Base-by-base conservation (phyloP, 2,888 invertebrate species). In the Amorpha juglandis region DNA sequence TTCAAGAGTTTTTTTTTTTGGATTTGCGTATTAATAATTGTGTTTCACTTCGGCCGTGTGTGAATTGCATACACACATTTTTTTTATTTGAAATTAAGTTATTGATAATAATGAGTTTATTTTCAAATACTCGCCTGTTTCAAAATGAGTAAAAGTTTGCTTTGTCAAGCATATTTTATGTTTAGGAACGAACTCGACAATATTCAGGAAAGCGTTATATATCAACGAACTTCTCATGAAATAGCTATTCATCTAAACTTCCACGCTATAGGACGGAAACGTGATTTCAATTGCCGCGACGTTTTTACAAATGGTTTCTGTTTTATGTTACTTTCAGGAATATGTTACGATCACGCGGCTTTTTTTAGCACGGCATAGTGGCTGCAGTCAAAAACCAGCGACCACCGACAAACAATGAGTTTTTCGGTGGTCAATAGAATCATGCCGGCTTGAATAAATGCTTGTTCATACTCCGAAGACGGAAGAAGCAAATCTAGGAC, bases 191-290 rank as follows among this genome's bases (percentile, higher is more conserved):
- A 47, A 21, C 27, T 47, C 45, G 45, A 42, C 27, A 45, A 11
- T 45, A 21, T 64, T 45, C 53, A 38, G 52, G 7, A 52, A 48
- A n/a, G 47, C 27, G 42, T 64, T 21, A 64, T 51, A 64, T 53
- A 45, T 64, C 42, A 51, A 19, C 19, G 1, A 64, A 64, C 45
- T 63, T 63, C 38, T 53, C 53, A 53, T 45, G 51, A 53, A 53
- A 53, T 47, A 27, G 9, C 42, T 53, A 27, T 45, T 38, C 14
- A 35, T 62, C 38, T 58, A 21, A 62, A 62, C 45, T 63, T 63
- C 14, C 12, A 50, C 19, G 27, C n/a, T 19, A 47, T 16, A 19
- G 19, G 38, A 42, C 38, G 6, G 0, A 19, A 19, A 9, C 48
- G 1, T 45, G 33, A 63, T 63, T 63, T 47, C 33, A 1, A 63